A percentile compares a stretch with the other conserved stretches of the same genome.
phyloP scores from a whole-genome alignment of 2,797 vertebrate genomes.

The Hafferia zeledoni region DNA sequence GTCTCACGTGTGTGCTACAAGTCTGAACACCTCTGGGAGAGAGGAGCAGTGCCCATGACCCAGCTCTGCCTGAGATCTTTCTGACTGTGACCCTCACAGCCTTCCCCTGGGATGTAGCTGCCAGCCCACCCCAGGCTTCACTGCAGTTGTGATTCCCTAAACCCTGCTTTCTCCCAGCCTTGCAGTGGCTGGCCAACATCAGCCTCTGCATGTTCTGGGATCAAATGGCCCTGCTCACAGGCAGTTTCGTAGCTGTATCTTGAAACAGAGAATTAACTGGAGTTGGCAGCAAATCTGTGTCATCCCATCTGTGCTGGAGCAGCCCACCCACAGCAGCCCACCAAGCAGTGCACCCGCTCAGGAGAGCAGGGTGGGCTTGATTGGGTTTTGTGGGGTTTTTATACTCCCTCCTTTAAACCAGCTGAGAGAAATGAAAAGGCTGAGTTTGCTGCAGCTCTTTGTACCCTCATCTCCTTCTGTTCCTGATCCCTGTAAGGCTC shows the following conservation, averaged over 20 bases:
- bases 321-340: neutral
- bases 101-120: neutral
- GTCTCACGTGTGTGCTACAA: neutral
- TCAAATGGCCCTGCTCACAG: neutral
- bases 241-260: neutral
- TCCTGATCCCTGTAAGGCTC: neutral
- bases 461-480: neutral
- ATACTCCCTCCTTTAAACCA: neutral
- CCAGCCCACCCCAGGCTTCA: neutral
- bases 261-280: neutral
- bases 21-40: neutral
- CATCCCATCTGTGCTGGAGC: neutral
- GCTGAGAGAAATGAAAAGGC: neutral
- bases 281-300: neutral
- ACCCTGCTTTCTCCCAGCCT: accelerated
- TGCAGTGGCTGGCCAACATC: neutral
- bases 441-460: neutral
- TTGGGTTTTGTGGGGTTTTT: neutral
- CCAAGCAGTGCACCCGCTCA: accelerated
- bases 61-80: neutral
- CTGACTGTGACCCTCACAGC: neutral
- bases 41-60: neutral
- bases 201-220: neutral
- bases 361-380: neutral
- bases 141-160: neutral